Base-by-base conservation (phyloP, 2,888 invertebrate species). In the Leptinotarsa haldemani region DNA sequence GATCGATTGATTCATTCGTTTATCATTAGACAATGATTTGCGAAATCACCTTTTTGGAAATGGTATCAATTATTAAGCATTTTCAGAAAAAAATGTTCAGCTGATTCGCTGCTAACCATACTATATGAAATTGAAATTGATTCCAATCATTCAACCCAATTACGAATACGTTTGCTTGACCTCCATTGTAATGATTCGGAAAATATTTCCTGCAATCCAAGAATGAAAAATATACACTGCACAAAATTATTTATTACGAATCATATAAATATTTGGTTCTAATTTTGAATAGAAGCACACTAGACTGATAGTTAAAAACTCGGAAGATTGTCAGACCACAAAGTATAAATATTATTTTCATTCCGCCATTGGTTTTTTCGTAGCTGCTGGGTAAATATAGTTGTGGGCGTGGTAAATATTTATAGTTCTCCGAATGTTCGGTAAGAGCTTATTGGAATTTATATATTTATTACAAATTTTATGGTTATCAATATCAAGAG, bases 341-440 rank as follows among this genome's bases (percentile, higher is more conserved):
- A 61, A 61, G n/a, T 61, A 61, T 61, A 61, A 61, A 61, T 61
- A 61, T 40, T 61, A 61, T 61, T 61, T 61, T 30, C 20, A 13
- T n/a, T 30, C 40, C 61, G 61, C 61, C 25, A 40, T 61, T 30
- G n/a, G n/a, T 18, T 30, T 25, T 61, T 61, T 40, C 20, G 56
- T 56, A 22, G 4, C 20, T 18, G 1, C 30, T 30, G n/a, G n/a
- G 40, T 61, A n/a, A 30, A 61, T 61, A 61, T 61, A 25, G 18
- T 61, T n/a, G 61, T 40, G 18, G 61, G 61, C 40, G 61, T 30
- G 61, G 40, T 61, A 40, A 56, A 61, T 61, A 61, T 61, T 61
- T 40, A 61, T 61, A 61, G 30, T 25, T 61, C 30, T 13, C 61
- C 61, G 30, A 30, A 61, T 61, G 61, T 40, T 61, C 30, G 61